Percentiles rank a stretch among this genome's conserved stretches.
Evolutionary conservation across 2,797 vertebrate genomes (phyloP).

Genomic region (Zalophus californianus): DNA sequence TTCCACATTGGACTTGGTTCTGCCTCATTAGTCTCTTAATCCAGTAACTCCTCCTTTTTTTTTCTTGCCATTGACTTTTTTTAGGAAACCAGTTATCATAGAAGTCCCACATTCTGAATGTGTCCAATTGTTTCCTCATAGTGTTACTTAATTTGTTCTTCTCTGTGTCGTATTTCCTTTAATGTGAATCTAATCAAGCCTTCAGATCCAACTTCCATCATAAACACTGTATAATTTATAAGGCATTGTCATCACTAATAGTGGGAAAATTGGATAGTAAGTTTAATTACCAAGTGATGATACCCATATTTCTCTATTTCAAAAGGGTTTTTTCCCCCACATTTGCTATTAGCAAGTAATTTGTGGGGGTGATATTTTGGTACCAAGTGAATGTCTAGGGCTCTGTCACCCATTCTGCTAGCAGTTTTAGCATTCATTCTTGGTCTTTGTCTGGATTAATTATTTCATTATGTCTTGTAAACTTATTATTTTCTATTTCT

Average conservation of each 20-base stretch:
- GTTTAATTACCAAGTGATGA: not conserved
- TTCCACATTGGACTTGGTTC: not conserved
- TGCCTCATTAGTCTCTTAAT: not conserved
- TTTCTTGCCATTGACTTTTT: not conserved
- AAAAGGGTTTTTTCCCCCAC: not conserved
- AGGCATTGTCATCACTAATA: not conserved
- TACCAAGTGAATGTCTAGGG: not conserved
- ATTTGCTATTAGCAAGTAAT: not conserved
- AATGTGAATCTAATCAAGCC: not conserved
- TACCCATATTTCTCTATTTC: not conserved
- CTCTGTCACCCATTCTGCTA: not conserved
- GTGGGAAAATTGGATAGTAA: not conserved
- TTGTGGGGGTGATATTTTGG: not conserved
- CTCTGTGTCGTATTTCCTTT: not conserved
- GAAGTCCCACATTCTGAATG: not conserved
- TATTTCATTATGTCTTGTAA: not conserved
- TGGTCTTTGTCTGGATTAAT: not conserved
- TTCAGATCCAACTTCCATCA: not conserved
- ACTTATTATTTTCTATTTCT: not conserved
- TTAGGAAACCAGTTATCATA: not conserved
- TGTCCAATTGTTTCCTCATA: not conserved
- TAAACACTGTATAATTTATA: not conserved
- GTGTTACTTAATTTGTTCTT: not conserved
- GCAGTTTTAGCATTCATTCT: not conserved
- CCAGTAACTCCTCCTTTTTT: not conserved